A percentile compares a stretch with the other conserved stretches of the same genome.
Conservation (phyloP, 2,888 invertebrate species). For the Rambutsinella grinnellia region DNA sequence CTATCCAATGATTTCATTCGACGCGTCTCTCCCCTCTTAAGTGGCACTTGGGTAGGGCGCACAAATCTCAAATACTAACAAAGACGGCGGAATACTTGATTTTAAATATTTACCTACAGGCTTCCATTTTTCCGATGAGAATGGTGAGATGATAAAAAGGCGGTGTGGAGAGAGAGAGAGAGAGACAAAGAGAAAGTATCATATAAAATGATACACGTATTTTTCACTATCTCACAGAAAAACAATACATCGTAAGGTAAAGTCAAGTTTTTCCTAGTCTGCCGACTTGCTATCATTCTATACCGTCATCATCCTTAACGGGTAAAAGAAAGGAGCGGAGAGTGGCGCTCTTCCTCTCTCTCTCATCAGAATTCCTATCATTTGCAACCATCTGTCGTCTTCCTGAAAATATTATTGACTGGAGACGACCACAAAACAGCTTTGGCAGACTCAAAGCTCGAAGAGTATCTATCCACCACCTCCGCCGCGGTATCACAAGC, state of each 20-base stretch:
- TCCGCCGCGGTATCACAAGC: background rate
- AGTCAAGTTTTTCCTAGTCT: background rate
- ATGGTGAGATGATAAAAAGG: no score
- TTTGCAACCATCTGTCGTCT: conserved; percentile 58
- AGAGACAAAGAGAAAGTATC: no score
- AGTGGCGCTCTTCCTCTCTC: background rate
- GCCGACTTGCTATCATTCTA: background rate
- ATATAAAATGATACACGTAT: no score
- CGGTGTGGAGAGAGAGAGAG: no score
- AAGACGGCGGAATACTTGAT: conserved; percentile 16
- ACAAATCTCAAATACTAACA: conserved; percentile 49
- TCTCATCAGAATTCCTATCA: conserved; percentile 58
- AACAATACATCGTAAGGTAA: background rate
- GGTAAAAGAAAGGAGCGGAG: background rate
- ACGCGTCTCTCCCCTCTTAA: conserved; percentile 16
- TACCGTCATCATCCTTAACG: conserved; percentile 14
- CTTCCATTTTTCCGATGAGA: background rate
- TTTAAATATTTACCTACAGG: conserved; percentile 43
- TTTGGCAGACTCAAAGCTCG: conserved; percentile 25
- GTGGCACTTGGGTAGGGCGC: conserved; percentile 20
- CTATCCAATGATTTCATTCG: background rate
- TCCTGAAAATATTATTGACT: conserved; percentile 58
- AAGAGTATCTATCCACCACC: conserved; percentile 30
- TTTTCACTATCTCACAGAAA: no score
- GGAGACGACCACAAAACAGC: conserved; percentile 48